Percentiles rank a stretch among this genome's conserved stretches.
Evolutionary conservation across 2,888 invertebrate genomes (phyloP).

Genomic region (Drosophila austrosaltans): DNA sequence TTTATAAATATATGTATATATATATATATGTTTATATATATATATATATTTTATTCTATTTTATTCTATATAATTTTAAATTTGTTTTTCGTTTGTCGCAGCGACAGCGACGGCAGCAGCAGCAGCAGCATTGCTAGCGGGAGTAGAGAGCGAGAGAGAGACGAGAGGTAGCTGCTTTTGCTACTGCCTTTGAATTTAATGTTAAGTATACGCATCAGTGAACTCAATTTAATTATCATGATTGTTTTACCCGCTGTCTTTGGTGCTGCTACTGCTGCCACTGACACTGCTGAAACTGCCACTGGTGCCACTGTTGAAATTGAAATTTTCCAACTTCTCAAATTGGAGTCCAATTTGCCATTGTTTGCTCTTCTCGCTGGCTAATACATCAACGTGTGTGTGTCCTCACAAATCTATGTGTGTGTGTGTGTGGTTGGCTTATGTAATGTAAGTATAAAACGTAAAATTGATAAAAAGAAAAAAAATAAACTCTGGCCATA

Average conservation of each 20-base stretch:
- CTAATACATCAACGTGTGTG: conserved; percentile 62
- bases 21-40: neutral
- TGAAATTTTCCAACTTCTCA: conserved; percentile 67
- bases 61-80: conserved; percentile 56
- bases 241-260: conserved; percentile 70
- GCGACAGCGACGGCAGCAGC: conserved; percentile 10
- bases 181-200: conserved; percentile 57
- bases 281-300: conserved; percentile 18
- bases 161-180: conserved; percentile 43
- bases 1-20: neutral
- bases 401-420: neutral
- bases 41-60: neutral
- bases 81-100: conserved; percentile 33
- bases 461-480: conserved; percentile 70
- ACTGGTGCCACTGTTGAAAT: conserved; percentile 48
- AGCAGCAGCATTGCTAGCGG: conserved; percentile 14
- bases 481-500: conserved; percentile 55
- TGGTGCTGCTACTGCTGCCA: conserved; percentile 36
- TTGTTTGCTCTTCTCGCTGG: conserved; percentile 47
- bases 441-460: conserved; percentile 59
- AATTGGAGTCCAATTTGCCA: conserved; percentile 26
- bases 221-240: conserved; percentile 78
- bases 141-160: neutral
- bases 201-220: conserved; percentile 82
- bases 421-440: conserved; percentile 44